Base-by-base conservation (phyloP, 2,888 invertebrate species). In the Apamea epomidion region DNA sequence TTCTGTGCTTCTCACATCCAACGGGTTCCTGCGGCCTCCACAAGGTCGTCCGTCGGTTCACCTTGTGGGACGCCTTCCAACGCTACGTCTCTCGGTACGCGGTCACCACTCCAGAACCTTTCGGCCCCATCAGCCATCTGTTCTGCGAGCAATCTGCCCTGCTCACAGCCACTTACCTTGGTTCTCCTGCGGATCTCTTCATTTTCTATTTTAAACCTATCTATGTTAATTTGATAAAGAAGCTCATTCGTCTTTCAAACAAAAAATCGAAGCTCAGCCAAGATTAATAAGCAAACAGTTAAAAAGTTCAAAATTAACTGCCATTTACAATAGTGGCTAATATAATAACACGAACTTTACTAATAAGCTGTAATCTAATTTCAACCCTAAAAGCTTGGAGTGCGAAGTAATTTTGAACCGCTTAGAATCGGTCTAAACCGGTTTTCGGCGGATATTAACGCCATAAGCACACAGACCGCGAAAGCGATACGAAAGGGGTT, bases 361-460 rank as follows among this genome's bases (percentile, higher is more conserved):
- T 76, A 74, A 84, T 84, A 83, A 84, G 77, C 79, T 74, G 45
- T 81, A 84, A 84, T 76, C 65, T 78, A 81, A 86, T 86, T 81
- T 76, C 45, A 51, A 74, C 69, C 72, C 76, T 86, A 71, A 78
- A 78, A 86, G 45, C 87, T 83, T 65, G n/a, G 16, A 68, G 73
- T 12, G 45, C 64, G 25, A 77, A 74, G 60, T 77, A 73, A 75
- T 76, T 76, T 88, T 45, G 32, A 68, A 81, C 83, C 73, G 74
- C 72, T 85, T 74, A 48, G 29, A 87, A 58, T 65, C 58, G 73
- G 74, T 62, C 3, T 48, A 21, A 76, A 76, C 73, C 68, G n/a
- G 74, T 78, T 74, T 81, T 62, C 72, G 21, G 58, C 42, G 76
- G 74, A 73, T 72, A 71, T 74, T 86, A 64, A 51, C 48, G 62